A percentile compares a stretch with the other conserved stretches of the same genome.
phyloP scores from a whole-genome alignment of 2,888 invertebrate species.

The Unio pictorum region DNA sequence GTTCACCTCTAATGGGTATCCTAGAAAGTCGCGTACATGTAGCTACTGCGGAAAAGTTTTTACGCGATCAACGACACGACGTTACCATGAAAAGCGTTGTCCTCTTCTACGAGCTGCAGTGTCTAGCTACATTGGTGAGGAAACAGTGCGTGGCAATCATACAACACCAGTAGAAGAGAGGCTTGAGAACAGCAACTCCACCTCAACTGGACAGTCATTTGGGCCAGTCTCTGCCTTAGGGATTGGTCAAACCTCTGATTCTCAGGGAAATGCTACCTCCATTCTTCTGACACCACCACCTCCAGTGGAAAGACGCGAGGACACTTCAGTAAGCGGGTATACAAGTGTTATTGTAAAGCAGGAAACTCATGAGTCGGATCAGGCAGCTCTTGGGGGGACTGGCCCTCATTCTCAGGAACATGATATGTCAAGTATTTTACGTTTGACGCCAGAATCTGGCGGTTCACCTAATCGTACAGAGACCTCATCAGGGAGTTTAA shows the following conservation, averaged over 20 bases:
- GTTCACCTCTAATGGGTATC: constrained; percentile 62
- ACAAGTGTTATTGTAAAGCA: constrained; percentile 49
- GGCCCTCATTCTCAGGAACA: constrained; percentile 28
- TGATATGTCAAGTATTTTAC: constrained; percentile 17
- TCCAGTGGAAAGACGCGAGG: constrained; percentile 22
- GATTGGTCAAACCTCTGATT: constrained; percentile 29
- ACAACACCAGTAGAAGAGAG: constrained; percentile 18
- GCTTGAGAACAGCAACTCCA: constrained; percentile 30
- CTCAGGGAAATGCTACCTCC: constrained; percentile 48
- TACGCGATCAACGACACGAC: constrained; percentile 64
- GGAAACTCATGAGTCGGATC: constrained; percentile 42
- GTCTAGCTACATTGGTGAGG: constrained; percentile 50
- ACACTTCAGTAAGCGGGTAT: constrained; percentile 32
- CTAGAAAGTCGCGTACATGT: constrained; percentile 63
- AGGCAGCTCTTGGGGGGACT: constrained; percentile 18
- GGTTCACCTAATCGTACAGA: constrained; percentile 10
- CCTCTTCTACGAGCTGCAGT: constrained; percentile 60
- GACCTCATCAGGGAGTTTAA: too few relatives aligned
- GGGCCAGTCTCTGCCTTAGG: constrained; percentile 32
- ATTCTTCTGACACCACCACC: constrained; percentile 32
- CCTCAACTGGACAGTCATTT: constrained; percentile 16
- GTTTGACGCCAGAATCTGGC: constrained; percentile 34
- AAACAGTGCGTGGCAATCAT: constrained; percentile 14
- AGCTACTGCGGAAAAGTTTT: constrained; percentile 63
- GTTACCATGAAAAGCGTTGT: constrained; percentile 64